A percentile compares a stretch with the other conserved stretches of the same genome.
phyloP scores from a whole-genome alignment of 2,888 invertebrate genomes.

The Chesias legatella region DNA sequence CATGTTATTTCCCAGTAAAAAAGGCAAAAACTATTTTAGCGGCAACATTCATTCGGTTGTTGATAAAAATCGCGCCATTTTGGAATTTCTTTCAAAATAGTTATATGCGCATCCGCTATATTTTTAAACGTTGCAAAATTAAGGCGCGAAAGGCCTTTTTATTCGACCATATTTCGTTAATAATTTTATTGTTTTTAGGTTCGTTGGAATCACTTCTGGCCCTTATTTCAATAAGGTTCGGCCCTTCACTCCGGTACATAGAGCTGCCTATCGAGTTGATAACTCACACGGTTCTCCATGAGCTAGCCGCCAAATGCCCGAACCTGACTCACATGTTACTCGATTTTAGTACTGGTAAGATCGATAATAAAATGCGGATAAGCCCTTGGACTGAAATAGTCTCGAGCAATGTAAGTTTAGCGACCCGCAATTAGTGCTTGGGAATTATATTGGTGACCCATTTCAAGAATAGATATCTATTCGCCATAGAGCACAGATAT shows the following conservation, averaged over 20 bases:
- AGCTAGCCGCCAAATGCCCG: constrained; percentile 96
- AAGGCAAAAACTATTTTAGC: not conserved
- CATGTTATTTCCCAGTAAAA: not conserved
- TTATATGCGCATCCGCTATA: too few relatives aligned
- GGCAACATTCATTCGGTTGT: constrained; percentile 23
- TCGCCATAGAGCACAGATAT: too few relatives aligned
- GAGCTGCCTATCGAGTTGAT: constrained; percentile 97
- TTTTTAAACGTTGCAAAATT: too few relatives aligned
- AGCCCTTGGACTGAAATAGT: too few relatives aligned
- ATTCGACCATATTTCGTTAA: too few relatives aligned
- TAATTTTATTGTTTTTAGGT: constrained; percentile 59
- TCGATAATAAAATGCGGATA: too few relatives aligned
- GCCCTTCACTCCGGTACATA: constrained; percentile 92
- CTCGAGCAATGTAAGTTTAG: too few relatives aligned
- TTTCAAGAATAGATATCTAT: too few relatives aligned
- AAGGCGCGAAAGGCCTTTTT: too few relatives aligned
- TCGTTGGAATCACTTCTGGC: constrained; percentile 93
- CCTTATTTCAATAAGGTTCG: constrained; percentile 93
- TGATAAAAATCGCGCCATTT: constrained; percentile 8
- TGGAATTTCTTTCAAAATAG: too few relatives aligned
- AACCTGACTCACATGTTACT: constrained; percentile 97
- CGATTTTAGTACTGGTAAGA: constrained; percentile 93
- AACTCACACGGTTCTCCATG: constrained; percentile 97
- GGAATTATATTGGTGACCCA: too few relatives aligned
- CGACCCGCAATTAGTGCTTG: too few relatives aligned